Evolutionary conservation across 30 jellyfish, hydroid and myxozoan genomes (phyloP), one percentile per base, ranked within the genome.

Genomic region (Chironex yamaguchii): DNA sequence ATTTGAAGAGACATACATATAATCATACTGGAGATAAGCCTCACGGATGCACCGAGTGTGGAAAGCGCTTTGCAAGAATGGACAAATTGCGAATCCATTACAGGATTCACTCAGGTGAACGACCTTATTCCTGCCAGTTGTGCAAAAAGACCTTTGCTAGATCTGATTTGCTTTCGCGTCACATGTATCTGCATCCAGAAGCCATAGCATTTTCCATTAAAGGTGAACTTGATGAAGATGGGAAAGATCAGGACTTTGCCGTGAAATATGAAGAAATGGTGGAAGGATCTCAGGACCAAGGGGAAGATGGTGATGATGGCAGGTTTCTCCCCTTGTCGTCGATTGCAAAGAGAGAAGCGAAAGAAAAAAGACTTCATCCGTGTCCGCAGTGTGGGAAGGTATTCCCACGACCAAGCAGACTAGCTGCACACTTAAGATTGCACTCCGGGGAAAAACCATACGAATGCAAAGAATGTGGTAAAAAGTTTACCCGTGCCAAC

Each of bases 381-480:
- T 42, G 58, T 17, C 58, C 58, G 17, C 13, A 42, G 17, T 42
- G 58, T 42, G 58, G 58, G 58, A 42, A 42, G 17, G 58, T 42
- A 6, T 42, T 42, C 17, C 58, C 58, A 42, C 58, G 58, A 42
- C 58, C 58, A 17, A 42, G 58, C 17, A 9, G 58, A 6, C 58
- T 42, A 6, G 58, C 58, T 42, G 58, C 58, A 42, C 58, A 42
- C 17, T 17, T 42, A 6, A 42, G 58, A 42, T 42, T 42, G 58
- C 73, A 58, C 22, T 13, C 32, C 4, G 73, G 73, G 24, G 73
- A 58, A 58, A 58, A 24, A 58, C 73, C 31, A 13, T 58, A 58
- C 31, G 73, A 58, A 58, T 58, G 73, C 22, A 24, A 24, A 58
- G 73, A 58, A 22, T 58, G 73, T 58, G 73, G 31, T 12, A 58